These are phyloP conservation scores for Ceratotherium simum DNA, from an alignment of 2,113 vertebrate genomes.

Conservation along the genomic window DNA sequence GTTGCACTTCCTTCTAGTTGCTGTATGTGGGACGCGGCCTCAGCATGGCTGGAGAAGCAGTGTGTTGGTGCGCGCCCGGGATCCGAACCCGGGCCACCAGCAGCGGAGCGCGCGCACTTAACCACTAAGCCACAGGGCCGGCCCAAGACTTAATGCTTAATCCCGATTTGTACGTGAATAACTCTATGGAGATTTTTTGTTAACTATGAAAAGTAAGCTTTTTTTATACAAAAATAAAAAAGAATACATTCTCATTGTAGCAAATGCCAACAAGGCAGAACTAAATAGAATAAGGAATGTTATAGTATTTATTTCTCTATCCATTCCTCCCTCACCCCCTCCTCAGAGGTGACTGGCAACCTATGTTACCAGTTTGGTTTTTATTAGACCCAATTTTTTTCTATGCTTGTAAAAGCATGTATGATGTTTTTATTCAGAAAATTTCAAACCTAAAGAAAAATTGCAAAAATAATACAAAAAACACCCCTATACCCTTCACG, in stretches of 20 bases:
- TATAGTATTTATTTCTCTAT: not conserved
- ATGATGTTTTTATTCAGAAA: not conserved
- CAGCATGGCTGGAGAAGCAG: too few relatives aligned
- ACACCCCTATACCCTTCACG: not conserved
- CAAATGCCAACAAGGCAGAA: not conserved
- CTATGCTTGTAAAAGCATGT: not conserved
- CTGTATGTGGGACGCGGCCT: too few relatives aligned
- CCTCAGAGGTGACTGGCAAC: not conserved
- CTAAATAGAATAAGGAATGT: not conserved
- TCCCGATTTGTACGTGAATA: not conserved
- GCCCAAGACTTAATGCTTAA: not conserved
- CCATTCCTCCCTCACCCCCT: not conserved
- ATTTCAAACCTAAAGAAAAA: slow-evolving; percentile 14
- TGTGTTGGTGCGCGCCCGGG: too few relatives aligned
- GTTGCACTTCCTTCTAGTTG: too few relatives aligned
- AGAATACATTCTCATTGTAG: not conserved
- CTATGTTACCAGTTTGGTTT: not conserved
- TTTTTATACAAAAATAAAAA: not conserved
- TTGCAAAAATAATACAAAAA: not conserved
- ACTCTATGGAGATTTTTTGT: not conserved
- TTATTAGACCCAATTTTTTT: not conserved
- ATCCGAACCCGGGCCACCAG: too few relatives aligned
- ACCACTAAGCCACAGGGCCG: too few relatives aligned
- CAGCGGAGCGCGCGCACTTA: too few relatives aligned
- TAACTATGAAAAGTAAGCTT: not conserved